A percentile compares a stretch with the other conserved stretches of the same genome.
phyloP scores from a whole-genome alignment of 2,797 vertebrate genomes.

The Phataginus tetradactyla region DNA sequence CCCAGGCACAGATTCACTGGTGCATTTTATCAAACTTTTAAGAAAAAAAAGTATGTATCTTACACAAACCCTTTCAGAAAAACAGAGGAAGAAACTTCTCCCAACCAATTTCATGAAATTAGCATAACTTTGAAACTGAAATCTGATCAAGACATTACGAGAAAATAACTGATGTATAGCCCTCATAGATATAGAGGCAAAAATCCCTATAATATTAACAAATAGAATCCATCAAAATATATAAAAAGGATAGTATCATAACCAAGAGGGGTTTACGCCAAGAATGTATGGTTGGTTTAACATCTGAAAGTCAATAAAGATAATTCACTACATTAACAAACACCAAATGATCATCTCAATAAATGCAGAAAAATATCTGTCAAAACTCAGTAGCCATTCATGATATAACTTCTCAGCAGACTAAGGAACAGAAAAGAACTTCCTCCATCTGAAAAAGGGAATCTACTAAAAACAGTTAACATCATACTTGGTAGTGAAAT shows the following conservation, averaged over 20 bases:
- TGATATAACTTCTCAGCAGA: conserved; percentile 40
- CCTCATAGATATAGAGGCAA: not conserved
- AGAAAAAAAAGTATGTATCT: not conserved
- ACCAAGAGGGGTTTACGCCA: conserved; percentile 15
- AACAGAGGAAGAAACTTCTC: not conserved
- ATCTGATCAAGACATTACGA: not conserved
- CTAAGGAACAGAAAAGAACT: not conserved
- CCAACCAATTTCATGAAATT: conserved; percentile 37
- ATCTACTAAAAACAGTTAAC: conserved; percentile 47
- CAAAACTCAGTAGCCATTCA: conserved; percentile 50
- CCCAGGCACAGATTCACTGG: not conserved
- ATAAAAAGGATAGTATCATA: conserved; percentile 11
- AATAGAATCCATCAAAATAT: conserved; percentile 15
- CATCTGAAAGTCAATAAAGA: not conserved
- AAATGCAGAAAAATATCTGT: conserved; percentile 39
- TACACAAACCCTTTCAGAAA: conserved; percentile 41
- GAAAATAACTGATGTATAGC: conserved; percentile 26
- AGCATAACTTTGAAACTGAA: conserved; percentile 16
- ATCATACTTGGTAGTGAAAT: not conserved
- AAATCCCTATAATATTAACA: not conserved
- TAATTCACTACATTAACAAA: conserved; percentile 43
- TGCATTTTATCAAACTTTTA: conserved; percentile 60
- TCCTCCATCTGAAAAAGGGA: not conserved
- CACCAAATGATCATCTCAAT: not conserved
- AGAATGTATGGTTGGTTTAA: conserved; percentile 60